Evolutionary conservation across 2,888 invertebrate genomes (phyloP).

Genomic region (Stenurella melanura): DNA sequence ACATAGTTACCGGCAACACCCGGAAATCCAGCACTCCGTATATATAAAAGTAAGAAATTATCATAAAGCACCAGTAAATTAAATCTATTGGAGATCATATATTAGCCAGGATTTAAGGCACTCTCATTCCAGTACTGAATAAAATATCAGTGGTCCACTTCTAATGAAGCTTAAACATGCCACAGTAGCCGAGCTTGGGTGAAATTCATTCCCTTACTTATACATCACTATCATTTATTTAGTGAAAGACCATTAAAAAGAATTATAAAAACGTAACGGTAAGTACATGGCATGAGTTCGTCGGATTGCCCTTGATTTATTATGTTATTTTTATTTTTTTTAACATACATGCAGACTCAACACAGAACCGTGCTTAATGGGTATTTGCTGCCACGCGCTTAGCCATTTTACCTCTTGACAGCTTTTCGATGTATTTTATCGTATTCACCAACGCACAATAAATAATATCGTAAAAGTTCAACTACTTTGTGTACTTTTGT

Average conservation of each 20-base stretch:
- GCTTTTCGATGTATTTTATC: too few species aligned
- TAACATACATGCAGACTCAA: too few species aligned
- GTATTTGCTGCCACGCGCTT: too few species aligned
- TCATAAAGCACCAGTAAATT: neutral
- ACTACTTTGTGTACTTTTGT: too few species aligned
- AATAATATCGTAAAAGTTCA: too few species aligned
- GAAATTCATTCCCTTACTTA: neutral
- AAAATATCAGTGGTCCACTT: slow-evolving; percentile 16
- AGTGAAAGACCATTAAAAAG: neutral
- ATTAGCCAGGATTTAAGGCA: slow-evolving; percentile 8
- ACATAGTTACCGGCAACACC: too few species aligned
- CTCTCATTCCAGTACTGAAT: neutral
- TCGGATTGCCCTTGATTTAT: neutral
- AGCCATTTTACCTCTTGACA: too few species aligned
- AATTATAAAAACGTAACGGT: neutral
- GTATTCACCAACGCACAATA: too few species aligned
- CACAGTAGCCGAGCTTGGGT: neutral
- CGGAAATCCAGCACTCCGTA: too few species aligned
- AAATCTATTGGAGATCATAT: neutral
- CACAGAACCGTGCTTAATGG: too few species aligned
- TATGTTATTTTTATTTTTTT: too few species aligned
- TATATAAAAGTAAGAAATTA: too few species aligned
- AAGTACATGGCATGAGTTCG: neutral
- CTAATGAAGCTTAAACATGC: slow-evolving; percentile 20
- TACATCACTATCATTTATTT: neutral